Base-by-base conservation (phyloP, 1,140 invertebrate species). In the Ips nitidus region DNA sequence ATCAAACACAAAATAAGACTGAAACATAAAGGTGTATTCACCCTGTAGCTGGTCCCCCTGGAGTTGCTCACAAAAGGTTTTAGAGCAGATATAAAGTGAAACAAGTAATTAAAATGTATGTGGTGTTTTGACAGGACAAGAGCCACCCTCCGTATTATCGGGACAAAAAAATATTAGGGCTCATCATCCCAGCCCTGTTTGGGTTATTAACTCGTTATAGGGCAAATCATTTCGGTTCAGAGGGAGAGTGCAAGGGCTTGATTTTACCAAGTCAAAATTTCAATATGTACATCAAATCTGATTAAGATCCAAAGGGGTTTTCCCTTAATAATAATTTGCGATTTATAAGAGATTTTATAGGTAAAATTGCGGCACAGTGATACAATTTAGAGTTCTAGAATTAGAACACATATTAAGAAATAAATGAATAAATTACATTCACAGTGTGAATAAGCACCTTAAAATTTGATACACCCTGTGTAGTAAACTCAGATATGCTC, bases 81-180 rank as follows among this genome's bases (percentile, higher is more conserved):
- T 68, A 60, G 52, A 42, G 50, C 41, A 70, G 41, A 64, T 68
- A 70, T 68, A 66, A 77, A 76, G 69, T 75, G 74, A 74, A 75
- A 76, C 53, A 71, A 62, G 65, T 76, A 76, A 77, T 77, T 77
- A 77, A 76, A 77, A 76, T 75, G 72, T 77, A 76, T 76, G 72
- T 71, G 73, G 71, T 77, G 75, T 77, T 77, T 73, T 77, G 76
- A 77, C 76, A 76, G 61, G 61, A 40, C n/a, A 22, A 52, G 63
- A 37, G 47, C 66, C 72, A 69, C 66, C 72, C 72, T 66, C 56
- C 66, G 41, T 43, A 55, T 65, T 70, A 67, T 67, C 63, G 66
- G 41, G 66, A 69, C 69, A 71, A 62, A 67, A 55, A 69, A 66
- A 62, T 59, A 69, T 65, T 63, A 66, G 72, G 69, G 69, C 40